phyloP scores from a whole-genome alignment of 2,113 vertebrate genomes.

The Sturnira hondurensis region DNA sequence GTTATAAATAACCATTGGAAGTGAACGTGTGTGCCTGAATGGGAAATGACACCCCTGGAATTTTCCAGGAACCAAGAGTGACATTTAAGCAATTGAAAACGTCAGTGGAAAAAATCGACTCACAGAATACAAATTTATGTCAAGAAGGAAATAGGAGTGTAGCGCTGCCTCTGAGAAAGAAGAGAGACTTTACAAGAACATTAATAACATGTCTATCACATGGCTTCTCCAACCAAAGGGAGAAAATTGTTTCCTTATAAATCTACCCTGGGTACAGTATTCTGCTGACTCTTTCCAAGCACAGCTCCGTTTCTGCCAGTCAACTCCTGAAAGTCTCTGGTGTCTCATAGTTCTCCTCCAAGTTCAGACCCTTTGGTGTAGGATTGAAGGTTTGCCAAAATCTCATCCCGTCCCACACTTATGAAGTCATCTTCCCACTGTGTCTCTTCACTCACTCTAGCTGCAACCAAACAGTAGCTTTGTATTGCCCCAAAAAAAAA shows the following conservation, averaged over 20 bases:
- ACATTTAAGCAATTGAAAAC: conserved; percentile 49
- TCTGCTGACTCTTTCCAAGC: neutral
- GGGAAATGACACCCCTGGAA: conserved; percentile 8
- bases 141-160: conserved; percentile 37
- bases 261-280: neutral
- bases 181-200: conserved; percentile 18
- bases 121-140: conserved; percentile 27
- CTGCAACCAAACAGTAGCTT: neutral
- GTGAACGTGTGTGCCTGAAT: neutral
- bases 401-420: neutral
- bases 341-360: neutral
- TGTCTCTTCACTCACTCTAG: neutral
- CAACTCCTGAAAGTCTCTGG: neutral
- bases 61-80: conserved; percentile 17
- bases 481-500: neutral
- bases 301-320: neutral
- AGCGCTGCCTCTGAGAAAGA: neutral
- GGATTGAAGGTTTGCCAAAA: neutral
- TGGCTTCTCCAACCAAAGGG: neutral
- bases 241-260: neutral
- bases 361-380: neutral
- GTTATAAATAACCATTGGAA: conserved; percentile 1
- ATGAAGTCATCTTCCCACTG: neutral
- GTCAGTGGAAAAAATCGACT: neutral
- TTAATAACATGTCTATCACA: conserved; percentile 45